Percentiles rank a stretch among this genome's conserved stretches.
Evolutionary conservation across 2,797 vertebrate species (phyloP).

Genomic region (Tokudaia tokunoshimensis): DNA sequence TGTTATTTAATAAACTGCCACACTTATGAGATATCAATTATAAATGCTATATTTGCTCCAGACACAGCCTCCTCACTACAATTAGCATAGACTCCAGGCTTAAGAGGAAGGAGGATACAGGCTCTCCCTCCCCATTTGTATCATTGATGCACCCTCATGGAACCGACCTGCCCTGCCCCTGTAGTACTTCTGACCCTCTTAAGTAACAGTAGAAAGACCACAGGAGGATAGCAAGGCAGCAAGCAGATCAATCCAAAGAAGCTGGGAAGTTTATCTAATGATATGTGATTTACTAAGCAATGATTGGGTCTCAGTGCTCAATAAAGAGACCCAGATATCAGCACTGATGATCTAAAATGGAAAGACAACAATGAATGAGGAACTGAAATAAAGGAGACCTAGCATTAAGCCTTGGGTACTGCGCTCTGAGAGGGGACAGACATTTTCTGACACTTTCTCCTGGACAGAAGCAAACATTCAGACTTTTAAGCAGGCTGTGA

Average conservation of each 20-base stretch:
- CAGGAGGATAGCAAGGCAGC: not conserved
- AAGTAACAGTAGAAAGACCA: not conserved
- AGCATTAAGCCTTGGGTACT: not conserved
- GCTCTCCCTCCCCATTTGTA: not conserved
- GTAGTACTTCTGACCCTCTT: not conserved
- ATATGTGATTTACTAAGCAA: not conserved
- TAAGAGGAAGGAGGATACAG: too few relatives aligned
- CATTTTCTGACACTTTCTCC: conserved; percentile 61
- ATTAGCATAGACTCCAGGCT: not conserved
- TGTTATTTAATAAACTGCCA: not conserved
- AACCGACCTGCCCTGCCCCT: not conserved
- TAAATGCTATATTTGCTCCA: not conserved
- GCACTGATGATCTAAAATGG: not conserved
- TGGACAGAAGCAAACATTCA: conserved; percentile 54
- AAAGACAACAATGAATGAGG: not conserved
- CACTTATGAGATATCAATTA: not conserved
- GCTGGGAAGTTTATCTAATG: not conserved
- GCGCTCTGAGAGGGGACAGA: not conserved
- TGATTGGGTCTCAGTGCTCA: not conserved
- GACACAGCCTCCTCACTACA: not conserved
- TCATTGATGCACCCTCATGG: not conserved
- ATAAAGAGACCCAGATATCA: not conserved
- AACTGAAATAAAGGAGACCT: not conserved
- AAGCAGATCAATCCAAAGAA: not conserved
- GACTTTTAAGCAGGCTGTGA: conserved; percentile 1